These are phyloP conservation scores for Chelonoidis abingdonii DNA, from an alignment of 2,113 vertebrate genomes.

Conservation along the genomic window DNA sequence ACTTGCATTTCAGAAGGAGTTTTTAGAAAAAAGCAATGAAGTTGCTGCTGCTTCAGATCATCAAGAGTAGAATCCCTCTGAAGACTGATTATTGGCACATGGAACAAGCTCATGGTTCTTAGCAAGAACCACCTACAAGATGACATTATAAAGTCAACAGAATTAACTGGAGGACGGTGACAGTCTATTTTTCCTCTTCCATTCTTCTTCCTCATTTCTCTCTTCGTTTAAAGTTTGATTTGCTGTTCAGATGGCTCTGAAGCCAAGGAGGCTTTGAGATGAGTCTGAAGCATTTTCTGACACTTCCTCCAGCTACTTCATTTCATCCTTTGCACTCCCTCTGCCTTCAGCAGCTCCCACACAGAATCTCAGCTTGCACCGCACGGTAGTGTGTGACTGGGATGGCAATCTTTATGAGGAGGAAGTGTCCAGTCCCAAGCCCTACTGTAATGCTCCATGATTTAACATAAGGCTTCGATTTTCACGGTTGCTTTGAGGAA, in stretches of 20 bases:
- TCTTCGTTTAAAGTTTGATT: conserved; percentile 11
- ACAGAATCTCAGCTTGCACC: too few relatives aligned
- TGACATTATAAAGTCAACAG: conserved; percentile 28
- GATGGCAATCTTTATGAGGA: not conserved
- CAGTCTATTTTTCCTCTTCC: conserved; percentile 28
- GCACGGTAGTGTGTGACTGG: not conserved
- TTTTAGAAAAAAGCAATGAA: conserved; percentile 17
- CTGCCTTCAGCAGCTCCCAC: too few relatives aligned
- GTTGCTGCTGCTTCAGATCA: conserved; percentile 9
- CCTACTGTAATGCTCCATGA: rapidly evolving
- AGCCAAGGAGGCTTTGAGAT: not conserved
- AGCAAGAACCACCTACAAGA: not conserved
- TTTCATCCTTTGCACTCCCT: not conserved
- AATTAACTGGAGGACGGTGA: conserved; percentile 54
- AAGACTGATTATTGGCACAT: conserved; percentile 45
- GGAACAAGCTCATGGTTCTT: not conserved
- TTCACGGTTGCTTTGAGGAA: not conserved
- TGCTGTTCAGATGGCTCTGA: not conserved
- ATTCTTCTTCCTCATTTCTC: conserved; percentile 1
- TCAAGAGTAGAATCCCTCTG: conserved; percentile 21
- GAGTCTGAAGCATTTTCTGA: not conserved
- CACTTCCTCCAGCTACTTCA: not conserved
- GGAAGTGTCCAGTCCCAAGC: not conserved
- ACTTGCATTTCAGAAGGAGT: conserved; percentile 6
- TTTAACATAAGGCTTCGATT: not conserved